Base-by-base conservation (phyloP, 2,888 invertebrate genomes). In the Leptopilina syphax region DNA sequence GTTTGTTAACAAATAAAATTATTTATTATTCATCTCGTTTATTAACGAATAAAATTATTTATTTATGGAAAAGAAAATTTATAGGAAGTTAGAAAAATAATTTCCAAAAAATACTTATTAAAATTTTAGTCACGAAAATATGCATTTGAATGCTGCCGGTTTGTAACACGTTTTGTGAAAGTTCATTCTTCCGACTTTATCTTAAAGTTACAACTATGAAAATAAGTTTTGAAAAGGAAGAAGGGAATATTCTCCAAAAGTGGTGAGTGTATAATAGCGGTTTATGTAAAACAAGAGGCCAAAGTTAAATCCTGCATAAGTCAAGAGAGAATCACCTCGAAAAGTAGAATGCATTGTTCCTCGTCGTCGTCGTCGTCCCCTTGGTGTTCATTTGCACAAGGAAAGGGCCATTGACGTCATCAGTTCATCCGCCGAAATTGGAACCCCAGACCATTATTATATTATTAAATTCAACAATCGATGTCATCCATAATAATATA, bases 231-330 rank as follows among this genome's bases (percentile, higher is more conserved):
- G 50, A 50, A 44, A 50, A 50, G 34, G 34, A 34, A 50, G 60
- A n/a, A 60, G n/a, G 60, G 60, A 60, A 60, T 18, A 18, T 60
- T 18, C 9, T 18, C 18, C n/a, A 18, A 18, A 18, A 60, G 60
- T 7, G 18, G 50, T 47, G 34, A 34, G 34, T 34, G 34, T 34
- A 34, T 34, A 68, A 68, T 70, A 54, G 13, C 7, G 34, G 57
- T 73, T 73, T 73, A 57, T 73, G 73, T 57, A 57, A 73, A 73
- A 24, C 10, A 57, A 10, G 34, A 73, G 8, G 24, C 57, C 27
- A 57, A 34, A 73, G 73, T 73, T 57, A n/a, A 54, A 57, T 73
- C 73, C n/a, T 73, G 9, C n/a, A 73, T 73, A 73, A 57, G 73
- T 54, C 57, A 57, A 54, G 41, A 54, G 41, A 27, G 73, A 57